Base-by-base conservation (phyloP, 1,140 invertebrate genomes). In the Leptonema lineaticorne region DNA sequence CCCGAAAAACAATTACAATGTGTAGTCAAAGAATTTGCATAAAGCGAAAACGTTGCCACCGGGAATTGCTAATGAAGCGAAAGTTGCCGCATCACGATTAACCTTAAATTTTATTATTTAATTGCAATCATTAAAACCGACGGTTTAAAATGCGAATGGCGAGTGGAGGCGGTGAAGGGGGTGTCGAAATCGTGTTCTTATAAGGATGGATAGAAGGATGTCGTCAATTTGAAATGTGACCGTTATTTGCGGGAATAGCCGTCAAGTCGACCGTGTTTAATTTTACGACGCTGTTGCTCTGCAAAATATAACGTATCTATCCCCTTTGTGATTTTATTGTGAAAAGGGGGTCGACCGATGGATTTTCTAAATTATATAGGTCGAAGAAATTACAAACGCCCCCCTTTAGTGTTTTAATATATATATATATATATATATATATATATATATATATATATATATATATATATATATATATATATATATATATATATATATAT, bases 41-140 rank as follows among this genome's bases (percentile, higher is more conserved):
- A 26, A 53, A 53, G 22, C 24, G 20, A 41, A 41, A 41, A 16
- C 11, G 11, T 41, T 41, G 2, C 9, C 11, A 53, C 22, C 27
- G 24, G 7, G 50, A 53, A 53, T 53, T 26, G 50, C 22, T 26
- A 53, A 53, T 53, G 20, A 24, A 24, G 50, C n/a, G 50, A 53
- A 53, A 53, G 24, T 53, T 53, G 50, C 50, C 24, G 50, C 50
- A 20, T 18, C 50, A 53, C 27, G 50, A 53, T 53, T 53, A 53
- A 26, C 50, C 50, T 53, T 53, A 53, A 53, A 53, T 53, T 53
- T 53, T 53, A 53, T 53, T 26, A 53, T 53, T 24, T 24, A 53
- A 26, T 53, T 53, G 27, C 50, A 24, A 24, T n/a, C 27, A 24
- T 53, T 53, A 24, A 53, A n/a, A 18, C 41, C 50, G 37, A 7